Conservation (phyloP, 2,113 vertebrate genomes). For the Hirundichthys speculiger region DNA sequence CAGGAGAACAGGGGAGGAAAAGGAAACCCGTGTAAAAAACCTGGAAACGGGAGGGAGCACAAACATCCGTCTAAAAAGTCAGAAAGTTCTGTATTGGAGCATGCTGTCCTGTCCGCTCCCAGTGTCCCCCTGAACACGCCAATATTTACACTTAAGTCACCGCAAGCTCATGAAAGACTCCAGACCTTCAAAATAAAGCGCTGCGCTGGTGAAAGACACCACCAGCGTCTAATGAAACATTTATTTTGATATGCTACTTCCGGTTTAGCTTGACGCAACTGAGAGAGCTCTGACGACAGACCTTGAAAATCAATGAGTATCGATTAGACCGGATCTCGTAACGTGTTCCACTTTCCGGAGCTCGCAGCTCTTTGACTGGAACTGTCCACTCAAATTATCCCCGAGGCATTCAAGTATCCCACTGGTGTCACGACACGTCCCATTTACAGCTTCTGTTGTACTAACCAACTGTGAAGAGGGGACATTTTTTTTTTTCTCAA, state of each 20-base stretch:
- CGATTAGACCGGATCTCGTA: conserved; percentile 13
- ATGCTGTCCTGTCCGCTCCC: conserved; percentile 1
- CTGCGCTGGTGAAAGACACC: not conserved
- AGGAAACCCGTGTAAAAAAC: not conserved
- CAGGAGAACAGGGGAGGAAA: not conserved
- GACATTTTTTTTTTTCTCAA: too few relatives aligned
- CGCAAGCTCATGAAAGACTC: not conserved
- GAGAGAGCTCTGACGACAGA: not conserved
- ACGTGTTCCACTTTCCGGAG: conserved; percentile 36
- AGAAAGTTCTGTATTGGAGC: conserved; percentile 23
- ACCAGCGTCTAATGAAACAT: not conserved
- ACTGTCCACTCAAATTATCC: conserved; percentile 1
- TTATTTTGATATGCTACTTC: conserved; percentile 17
- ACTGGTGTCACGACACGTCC: conserved; percentile 27
- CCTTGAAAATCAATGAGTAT: conserved; percentile 30
- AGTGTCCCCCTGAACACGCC: not conserved
- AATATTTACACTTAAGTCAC: not conserved
- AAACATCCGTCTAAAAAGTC: not conserved
- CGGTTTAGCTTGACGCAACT: conserved; percentile 20
- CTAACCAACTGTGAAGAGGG: not conserved
- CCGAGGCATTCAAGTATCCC: conserved; percentile 8
- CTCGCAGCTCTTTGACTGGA: conserved; percentile 23
- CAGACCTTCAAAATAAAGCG: conserved; percentile 57
- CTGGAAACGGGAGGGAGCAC: not conserved
- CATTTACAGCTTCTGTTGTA: conserved; percentile 1